Percentiles rank a stretch among this genome's conserved stretches.
These are phyloP conservation scores for Mylabris sibirica DNA, from an alignment of 2,888 invertebrate species.

Conservation along the genomic window DNA sequence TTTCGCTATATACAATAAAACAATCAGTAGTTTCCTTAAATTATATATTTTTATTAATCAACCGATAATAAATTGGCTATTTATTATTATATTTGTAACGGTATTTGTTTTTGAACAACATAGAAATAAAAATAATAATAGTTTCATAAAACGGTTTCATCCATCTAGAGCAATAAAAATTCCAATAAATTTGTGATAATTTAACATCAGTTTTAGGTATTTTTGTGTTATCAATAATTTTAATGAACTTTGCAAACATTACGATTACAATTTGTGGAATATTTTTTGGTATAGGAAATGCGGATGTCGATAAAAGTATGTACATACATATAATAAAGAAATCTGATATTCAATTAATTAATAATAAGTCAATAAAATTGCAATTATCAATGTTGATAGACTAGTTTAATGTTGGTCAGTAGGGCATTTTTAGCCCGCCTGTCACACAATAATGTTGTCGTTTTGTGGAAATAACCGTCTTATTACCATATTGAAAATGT, in stretches of 20 bases:
- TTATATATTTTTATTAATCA: neutral
- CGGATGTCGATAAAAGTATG: neutral
- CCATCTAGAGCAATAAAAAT: too few species aligned
- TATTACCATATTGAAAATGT: neutral
- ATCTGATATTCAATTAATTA: neutral
- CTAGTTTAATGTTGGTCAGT: slow-evolving; percentile 49
- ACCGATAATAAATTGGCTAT: neutral
- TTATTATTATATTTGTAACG: neutral
- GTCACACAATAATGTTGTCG: slow-evolving; percentile 30
- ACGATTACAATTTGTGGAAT: neutral
- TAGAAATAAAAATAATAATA: neutral
- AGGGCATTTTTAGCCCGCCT: slow-evolving; percentile 43
- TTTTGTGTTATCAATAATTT: neutral
- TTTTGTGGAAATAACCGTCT: slow-evolving; percentile 23
- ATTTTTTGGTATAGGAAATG: neutral
- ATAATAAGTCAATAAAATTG: slow-evolving; percentile 19
- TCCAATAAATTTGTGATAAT: neutral
- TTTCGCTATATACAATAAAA: neutral
- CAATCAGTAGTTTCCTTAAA: neutral
- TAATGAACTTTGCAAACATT: neutral
- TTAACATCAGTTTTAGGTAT: neutral
- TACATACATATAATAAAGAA: neutral
- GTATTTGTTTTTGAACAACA: neutral
- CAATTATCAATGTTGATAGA: slow-evolving; percentile 34
- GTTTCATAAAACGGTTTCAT: too few species aligned